Evolutionary conservation across 2,797 vertebrate genomes (phyloP).

Genomic region (Fundulus diaphanus): DNA sequence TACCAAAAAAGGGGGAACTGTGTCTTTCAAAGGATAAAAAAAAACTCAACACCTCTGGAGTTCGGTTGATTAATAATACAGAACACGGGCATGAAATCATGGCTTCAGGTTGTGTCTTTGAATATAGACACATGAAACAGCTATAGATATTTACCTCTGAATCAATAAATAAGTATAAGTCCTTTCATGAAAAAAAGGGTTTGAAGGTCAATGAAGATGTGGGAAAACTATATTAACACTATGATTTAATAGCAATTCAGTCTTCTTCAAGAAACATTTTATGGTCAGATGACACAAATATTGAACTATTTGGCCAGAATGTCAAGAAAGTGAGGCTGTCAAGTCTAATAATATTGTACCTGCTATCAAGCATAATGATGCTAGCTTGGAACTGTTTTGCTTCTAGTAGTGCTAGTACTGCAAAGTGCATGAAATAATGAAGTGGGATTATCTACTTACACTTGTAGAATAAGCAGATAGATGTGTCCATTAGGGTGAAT

Average conservation of each 20-base stretch:
- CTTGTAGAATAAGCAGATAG: not conserved
- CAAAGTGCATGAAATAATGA: not conserved
- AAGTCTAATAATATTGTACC: not conserved
- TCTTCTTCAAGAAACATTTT: not conserved
- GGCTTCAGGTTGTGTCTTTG: slow-evolving; percentile 3
- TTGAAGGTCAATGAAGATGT: not conserved
- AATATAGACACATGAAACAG: not conserved
- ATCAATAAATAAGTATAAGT: not conserved
- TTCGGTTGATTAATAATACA: not conserved
- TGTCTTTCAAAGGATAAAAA: not conserved
- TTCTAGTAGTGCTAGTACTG: not conserved
- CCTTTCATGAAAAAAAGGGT: not conserved
- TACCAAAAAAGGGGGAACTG: not conserved
- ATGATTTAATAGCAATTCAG: not conserved
- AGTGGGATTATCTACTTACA: not conserved
- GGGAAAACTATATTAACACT: not conserved
- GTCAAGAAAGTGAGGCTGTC: not conserved
- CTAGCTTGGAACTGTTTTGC: not conserved
- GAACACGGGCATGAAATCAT: not conserved
- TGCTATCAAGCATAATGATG: not conserved
- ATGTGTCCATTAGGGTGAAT: not conserved
- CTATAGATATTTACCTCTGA: not conserved
- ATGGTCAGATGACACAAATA: not conserved
- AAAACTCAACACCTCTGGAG: not conserved
- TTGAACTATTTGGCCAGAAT: not conserved